Evolutionary conservation across 2,888 invertebrate genomes (phyloP), one percentile per base, ranked within the genome.

Genomic region (Caenorhabditis sinica): DNA sequence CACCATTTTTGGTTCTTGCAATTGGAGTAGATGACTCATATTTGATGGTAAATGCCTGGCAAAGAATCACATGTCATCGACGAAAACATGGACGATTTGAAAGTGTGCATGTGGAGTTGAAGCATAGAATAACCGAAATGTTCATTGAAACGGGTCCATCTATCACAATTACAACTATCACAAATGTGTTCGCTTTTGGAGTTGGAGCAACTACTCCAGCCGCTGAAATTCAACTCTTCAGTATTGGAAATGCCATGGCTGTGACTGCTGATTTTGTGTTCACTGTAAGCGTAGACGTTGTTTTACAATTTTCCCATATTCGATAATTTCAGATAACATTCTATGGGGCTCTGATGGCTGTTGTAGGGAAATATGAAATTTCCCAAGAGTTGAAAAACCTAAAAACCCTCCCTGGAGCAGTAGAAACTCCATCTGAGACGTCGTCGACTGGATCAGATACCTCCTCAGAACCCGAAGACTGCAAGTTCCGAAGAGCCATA

Each of bases 11-110:
- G 45, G 91, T 92, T 20, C 84, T 92, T 17, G 91, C 92, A 0
- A 90, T 92, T 43, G 91, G 91, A 15, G 92, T 92, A 1, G 92
- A 92, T 71, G 92, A 92, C 61, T 91, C 91, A 9, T 92, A 89
- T 77, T 76, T 92, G 56, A 90, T 92, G 91, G 82, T 90, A n/a
- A 90, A 92, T 69, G 87, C 90, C 9, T 92, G 92, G 91, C 91
- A 92, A 65, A 79, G 90, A 36, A 88, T 90, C 45, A 86, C 89
- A 3, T 77, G 72, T n/a, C 25, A 83, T 9, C 17, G 89, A 53
- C 69, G 87, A 75, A 75, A 63, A 25, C 40, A 63, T 20, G 69
- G 71, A 11, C 36, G 69, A 30, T 15, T 71, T 60, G 56, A 65
- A 15, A 81, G 69, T 53, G 66, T 72, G 9, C 20, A 79, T 3